phyloP scores from a whole-genome alignment of 1,140 invertebrate genomes.

The Euwallacea fornicatus region DNA sequence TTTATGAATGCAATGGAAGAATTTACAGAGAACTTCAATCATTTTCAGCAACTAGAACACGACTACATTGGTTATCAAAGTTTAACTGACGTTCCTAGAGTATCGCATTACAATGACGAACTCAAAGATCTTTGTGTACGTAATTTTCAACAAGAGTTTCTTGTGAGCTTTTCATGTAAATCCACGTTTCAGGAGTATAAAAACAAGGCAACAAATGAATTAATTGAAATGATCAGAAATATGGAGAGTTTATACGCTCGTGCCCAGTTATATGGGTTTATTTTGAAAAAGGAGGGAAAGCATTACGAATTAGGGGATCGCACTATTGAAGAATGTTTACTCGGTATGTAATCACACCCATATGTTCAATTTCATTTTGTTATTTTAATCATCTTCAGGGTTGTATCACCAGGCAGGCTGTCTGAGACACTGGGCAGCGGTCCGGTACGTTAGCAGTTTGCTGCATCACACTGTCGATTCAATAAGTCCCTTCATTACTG shows the following conservation, averaged over 20 bases:
- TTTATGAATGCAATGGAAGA: conserved; percentile 83
- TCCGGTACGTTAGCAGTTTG: conserved; percentile 91
- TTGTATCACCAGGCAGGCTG: conserved; percentile 83
- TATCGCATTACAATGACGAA: conserved; percentile 71
- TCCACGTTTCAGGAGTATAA: conserved; percentile 53
- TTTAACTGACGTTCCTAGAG: conserved; percentile 93
- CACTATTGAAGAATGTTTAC: conserved; percentile 73
- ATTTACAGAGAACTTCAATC: conserved; percentile 69
- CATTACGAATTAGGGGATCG: conserved; percentile 66
- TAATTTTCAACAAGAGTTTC: not conserved
- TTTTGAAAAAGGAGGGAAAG: conserved; percentile 80
- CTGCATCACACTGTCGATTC: conserved; percentile 94
- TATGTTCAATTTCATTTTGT: not conserved
- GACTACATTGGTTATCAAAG: conserved; percentile 95
- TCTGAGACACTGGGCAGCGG: conserved; percentile 88
- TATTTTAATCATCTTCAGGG: conserved; percentile 5
- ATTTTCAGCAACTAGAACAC: conserved; percentile 88
- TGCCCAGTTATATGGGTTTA: conserved; percentile 82
- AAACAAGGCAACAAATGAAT: conserved; percentile 68
- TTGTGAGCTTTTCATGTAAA: not conserved
- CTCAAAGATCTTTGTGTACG: conserved; percentile 55
- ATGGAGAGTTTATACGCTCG: conserved; percentile 75
- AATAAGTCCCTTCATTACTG: conserved; percentile 97
- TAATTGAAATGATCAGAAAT: conserved; percentile 70
- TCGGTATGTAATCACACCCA: conserved; percentile 57